Evolutionary conservation across 2,113 vertebrate species (phyloP).

Genomic region (Rostratula benghalensis): DNA sequence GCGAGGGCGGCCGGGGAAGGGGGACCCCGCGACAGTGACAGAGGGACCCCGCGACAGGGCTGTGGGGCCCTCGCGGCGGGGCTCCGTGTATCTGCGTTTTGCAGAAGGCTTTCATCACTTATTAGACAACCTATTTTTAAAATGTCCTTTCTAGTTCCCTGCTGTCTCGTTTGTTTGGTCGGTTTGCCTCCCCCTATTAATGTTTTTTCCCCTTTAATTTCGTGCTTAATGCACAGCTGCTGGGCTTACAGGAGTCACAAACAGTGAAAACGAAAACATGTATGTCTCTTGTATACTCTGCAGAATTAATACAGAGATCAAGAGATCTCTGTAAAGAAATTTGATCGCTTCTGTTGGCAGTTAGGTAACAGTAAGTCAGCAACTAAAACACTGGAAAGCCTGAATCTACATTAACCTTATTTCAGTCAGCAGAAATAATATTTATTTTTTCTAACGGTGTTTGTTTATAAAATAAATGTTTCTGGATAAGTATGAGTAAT

Average conservation of each 20-base stretch:
- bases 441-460: accelerated
- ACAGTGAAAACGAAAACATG: background rate
- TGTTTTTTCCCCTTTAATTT: background rate
- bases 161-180: background rate
- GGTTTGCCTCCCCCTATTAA: too few relatives aligned
- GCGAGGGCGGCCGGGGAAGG: background rate
- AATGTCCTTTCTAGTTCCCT: accelerated
- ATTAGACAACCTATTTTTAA: background rate
- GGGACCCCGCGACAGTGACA: accelerated
- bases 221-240: accelerated
- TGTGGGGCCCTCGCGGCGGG: accelerated
- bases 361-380: background rate
- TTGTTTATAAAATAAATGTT: background rate
- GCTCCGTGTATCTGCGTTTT: accelerated
- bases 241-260: accelerated
- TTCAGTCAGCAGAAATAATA: background rate
- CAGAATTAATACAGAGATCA: background rate
- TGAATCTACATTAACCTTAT: background rate
- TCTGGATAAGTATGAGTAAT: accelerated
- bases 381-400: background rate
- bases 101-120: background rate
- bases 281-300: accelerated
- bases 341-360: background rate
- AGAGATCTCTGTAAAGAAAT: background rate
- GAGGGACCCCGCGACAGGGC: accelerated